Percentiles rank a stretch among this genome's conserved stretches.
phyloP scores from a whole-genome alignment of 2,797 vertebrate species.

The Tiaroga cobitis region DNA sequence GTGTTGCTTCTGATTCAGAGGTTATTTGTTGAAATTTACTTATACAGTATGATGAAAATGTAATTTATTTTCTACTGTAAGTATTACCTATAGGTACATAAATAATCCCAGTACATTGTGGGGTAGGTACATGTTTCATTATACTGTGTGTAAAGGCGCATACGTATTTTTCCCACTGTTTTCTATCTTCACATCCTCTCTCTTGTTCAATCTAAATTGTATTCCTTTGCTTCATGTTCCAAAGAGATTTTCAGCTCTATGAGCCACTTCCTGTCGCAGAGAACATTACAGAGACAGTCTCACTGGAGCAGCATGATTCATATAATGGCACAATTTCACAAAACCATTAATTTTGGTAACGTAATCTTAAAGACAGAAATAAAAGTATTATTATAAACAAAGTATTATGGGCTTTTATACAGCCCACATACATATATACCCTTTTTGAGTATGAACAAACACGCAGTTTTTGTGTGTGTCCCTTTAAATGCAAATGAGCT shows the following conservation, averaged over 20 bases:
- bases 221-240: not conserved
- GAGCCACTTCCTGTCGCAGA: not conserved
- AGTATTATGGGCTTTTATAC: not conserved
- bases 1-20: not conserved
- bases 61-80: not conserved
- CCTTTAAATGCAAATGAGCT: too few species aligned
- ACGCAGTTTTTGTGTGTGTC: too few species aligned
- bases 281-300: conserved; percentile 3
- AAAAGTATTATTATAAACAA: too few species aligned
- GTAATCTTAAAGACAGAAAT: not conserved
- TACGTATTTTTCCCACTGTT: not conserved
- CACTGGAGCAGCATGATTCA: not conserved
- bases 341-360: not conserved
- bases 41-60: not conserved
- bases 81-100: not conserved
- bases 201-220: not conserved
- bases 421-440: too few species aligned
- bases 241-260: not conserved
- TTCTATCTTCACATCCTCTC: conserved; percentile 17
- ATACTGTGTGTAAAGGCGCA: not conserved
- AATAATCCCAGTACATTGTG: not conserved
- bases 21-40: not conserved
- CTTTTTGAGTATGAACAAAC: too few species aligned
- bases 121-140: not conserved
- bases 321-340: not conserved